phyloP scores from a whole-genome alignment of 1,140 invertebrate genomes.

The Neodiprion virginianus region DNA sequence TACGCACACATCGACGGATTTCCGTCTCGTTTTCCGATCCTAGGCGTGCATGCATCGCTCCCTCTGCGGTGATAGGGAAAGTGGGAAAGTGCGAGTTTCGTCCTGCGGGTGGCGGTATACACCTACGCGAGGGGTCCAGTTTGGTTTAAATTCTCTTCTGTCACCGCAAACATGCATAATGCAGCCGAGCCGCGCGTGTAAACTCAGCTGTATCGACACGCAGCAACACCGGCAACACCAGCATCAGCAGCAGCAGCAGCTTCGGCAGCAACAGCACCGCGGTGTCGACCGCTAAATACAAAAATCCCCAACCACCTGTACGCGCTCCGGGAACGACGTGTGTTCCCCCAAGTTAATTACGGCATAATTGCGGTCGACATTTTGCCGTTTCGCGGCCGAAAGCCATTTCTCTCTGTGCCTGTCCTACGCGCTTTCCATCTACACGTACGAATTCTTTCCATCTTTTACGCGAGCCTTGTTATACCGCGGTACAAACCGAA shows the following conservation, averaged over 20 bases:
- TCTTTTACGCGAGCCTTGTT: constrained; percentile 25
- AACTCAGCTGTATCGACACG: constrained; percentile 47
- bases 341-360: constrained; percentile 59
- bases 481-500: too few species aligned
- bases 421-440: constrained; percentile 18
- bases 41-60: too few species aligned
- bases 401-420: background rate
- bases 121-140: constrained; percentile 14
- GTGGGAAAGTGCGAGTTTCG: too few species aligned
- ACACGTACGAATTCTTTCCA: constrained; percentile 19
- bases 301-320: constrained; percentile 63
- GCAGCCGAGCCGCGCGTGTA: constrained; percentile 56
- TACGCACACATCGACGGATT: too few species aligned
- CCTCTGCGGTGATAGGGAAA: too few species aligned
- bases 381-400: constrained; percentile 49
- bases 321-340: constrained; percentile 32
- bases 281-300: constrained; percentile 61
- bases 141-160: constrained; percentile 62
- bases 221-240: constrained; percentile 21
- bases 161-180: constrained; percentile 63
- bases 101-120: too few species aligned
- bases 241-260: constrained; percentile 10
- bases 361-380: constrained; percentile 62
- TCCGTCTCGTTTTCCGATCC: too few species aligned
- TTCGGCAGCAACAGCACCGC: constrained; percentile 32